A percentile compares a stretch with the other conserved stretches of the same genome.
Conservation (phyloP, 2,888 invertebrate genomes). For the Horisme vitalbata region DNA sequence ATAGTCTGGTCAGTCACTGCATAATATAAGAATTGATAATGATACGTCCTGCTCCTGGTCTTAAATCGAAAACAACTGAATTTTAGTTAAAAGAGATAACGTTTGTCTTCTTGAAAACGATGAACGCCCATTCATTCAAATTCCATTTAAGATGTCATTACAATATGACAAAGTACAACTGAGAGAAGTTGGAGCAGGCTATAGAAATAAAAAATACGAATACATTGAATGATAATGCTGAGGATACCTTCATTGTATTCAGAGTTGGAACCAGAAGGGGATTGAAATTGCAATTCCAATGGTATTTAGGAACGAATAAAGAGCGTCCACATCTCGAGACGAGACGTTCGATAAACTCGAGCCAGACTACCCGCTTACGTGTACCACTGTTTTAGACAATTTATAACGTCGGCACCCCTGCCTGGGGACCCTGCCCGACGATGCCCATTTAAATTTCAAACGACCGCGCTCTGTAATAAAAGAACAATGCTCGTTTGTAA, state of each 20-base stretch:
- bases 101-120: no score
- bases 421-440: constrained; percentile 35
- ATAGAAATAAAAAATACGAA: neutral
- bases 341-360: constrained; percentile 72
- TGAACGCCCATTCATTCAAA: neutral
- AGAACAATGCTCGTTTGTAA: constrained; percentile 28
- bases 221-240: neutral
- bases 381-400: constrained; percentile 51
- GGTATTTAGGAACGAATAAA: constrained; percentile 26
- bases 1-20: no score
- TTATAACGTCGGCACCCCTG: constrained; percentile 41
- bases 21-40: no score
- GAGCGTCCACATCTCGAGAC: constrained; percentile 48
- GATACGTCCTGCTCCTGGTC: no score
- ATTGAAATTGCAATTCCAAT: constrained; percentile 8
- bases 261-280: neutral
- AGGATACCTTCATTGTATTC: neutral
- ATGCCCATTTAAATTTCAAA: constrained; percentile 23
- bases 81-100: neutral
- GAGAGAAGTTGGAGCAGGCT: neutral
- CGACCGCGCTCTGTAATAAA: constrained; percentile 23
- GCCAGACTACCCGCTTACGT: constrained; percentile 47
- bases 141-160: neutral
- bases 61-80: neutral
- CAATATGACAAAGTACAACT: neutral